phyloP scores from a whole-genome alignment of 2,113 vertebrate species.

The Proterorhinus semilunaris region DNA sequence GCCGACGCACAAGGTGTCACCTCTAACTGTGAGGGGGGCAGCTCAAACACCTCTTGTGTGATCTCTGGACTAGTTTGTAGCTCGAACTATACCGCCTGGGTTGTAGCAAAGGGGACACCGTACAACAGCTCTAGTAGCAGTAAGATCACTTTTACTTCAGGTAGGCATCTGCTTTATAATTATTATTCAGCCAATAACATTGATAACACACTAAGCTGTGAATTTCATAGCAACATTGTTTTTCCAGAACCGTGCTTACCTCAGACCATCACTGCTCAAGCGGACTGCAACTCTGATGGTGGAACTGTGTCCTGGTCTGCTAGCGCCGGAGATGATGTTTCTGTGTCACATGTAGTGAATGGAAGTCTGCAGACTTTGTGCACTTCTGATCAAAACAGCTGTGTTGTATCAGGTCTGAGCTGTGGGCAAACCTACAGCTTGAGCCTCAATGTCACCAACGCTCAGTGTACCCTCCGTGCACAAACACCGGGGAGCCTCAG shows the following conservation, averaged over 20 bases:
- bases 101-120: slow-evolving; percentile 53
- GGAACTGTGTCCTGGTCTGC: slow-evolving; percentile 62
- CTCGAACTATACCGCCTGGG: slow-evolving; percentile 51
- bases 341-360: slow-evolving; percentile 43
- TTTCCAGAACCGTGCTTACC: slow-evolving; percentile 73
- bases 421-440: slow-evolving; percentile 71
- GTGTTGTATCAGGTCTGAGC: slow-evolving; percentile 53
- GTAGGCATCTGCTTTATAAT: slow-evolving; percentile 28
- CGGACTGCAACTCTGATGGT: slow-evolving; percentile 56
- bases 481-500: slow-evolving; percentile 40
- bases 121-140: slow-evolving; percentile 68
- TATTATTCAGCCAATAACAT: not conserved
- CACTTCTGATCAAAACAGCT: slow-evolving; percentile 50
- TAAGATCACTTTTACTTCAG: slow-evolving; percentile 50
- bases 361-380: slow-evolving; percentile 57
- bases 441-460: slow-evolving; percentile 59
- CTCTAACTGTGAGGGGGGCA: slow-evolving; percentile 36
- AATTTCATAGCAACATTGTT: not conserved
- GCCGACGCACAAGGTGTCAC: slow-evolving; percentile 28
- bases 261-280: slow-evolving; percentile 18
- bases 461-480: slow-evolving; percentile 54
- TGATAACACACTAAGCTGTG: not conserved
- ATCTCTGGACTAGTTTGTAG: slow-evolving; percentile 63
- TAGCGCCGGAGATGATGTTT: slow-evolving; percentile 53
- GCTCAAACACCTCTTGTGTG: slow-evolving; percentile 38